Conservation (phyloP, 2,888 invertebrate species). For the Drosophila silvestris region DNA sequence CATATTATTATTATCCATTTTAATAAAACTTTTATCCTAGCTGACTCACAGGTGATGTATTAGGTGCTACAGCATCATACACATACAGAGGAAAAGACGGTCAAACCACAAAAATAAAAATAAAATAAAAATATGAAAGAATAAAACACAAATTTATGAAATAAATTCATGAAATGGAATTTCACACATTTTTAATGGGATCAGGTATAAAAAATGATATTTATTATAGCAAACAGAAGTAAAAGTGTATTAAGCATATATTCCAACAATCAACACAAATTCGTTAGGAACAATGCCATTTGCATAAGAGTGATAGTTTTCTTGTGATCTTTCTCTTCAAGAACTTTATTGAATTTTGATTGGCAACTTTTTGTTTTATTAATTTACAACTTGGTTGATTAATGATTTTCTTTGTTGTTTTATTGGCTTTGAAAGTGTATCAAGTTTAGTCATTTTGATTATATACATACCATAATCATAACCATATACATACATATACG, state of each 20-base stretch:
- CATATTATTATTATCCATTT: slow-evolving; percentile 3
- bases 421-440: slow-evolving; percentile 16
- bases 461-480: slow-evolving; percentile 13
- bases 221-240: not conserved
- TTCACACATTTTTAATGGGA: too few relatives aligned
- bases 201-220: not conserved
- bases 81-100: not conserved
- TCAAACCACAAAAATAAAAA: not conserved
- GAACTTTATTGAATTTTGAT: slow-evolving; percentile 3
- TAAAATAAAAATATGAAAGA: not conserved
- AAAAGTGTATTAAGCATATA: not conserved
- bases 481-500: not conserved
- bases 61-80: not conserved
- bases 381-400: slow-evolving; percentile 9
- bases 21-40: not conserved
- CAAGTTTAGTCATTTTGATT: not conserved
- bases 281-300: not conserved
- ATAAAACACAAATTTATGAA: not conserved
- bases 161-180: not conserved
- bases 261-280: not conserved
- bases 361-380: not conserved
- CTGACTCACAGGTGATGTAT: not conserved
- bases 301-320: not conserved
- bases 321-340: slow-evolving; percentile 1
- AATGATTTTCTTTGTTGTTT: slow-evolving; percentile 8